A percentile compares a stretch with the other conserved stretches of the same genome.
These are phyloP conservation scores for Brassicogethes aeneus DNA, from an alignment of 2,888 invertebrate genomes.

Conservation along the genomic window DNA sequence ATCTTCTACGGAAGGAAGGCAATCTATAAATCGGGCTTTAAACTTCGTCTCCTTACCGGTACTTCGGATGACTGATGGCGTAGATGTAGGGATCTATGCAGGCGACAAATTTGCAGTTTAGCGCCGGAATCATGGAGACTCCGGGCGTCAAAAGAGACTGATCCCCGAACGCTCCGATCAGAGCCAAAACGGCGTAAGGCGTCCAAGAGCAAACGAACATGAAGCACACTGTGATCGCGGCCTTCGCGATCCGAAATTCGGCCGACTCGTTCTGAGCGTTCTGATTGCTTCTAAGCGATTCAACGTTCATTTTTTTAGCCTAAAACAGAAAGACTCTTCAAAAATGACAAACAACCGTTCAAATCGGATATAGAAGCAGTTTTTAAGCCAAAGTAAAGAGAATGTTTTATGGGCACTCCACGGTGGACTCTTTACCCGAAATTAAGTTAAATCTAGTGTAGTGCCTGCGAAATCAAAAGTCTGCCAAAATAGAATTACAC, in stretches of 20 bases:
- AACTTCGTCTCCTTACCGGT: constrained; percentile 47
- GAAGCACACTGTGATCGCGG: constrained; percentile 80
- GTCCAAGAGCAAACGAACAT: constrained; percentile 83
- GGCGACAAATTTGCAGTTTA: constrained; percentile 80
- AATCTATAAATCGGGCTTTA: no score
- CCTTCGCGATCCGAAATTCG: constrained; percentile 79
- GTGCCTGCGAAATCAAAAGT: neutral
- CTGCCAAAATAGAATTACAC: no score
- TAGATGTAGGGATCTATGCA: constrained; percentile 89
- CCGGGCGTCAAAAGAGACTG: constrained; percentile 62
- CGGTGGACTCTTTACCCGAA: no score
- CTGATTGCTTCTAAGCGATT: constrained; percentile 67
- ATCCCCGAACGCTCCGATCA: constrained; percentile 77
- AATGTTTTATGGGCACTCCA: no score
- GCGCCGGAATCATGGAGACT: constrained; percentile 79
- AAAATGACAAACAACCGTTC: neutral
- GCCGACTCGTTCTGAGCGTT: constrained; percentile 59
- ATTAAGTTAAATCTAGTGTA: no score
- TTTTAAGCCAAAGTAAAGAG: no score
- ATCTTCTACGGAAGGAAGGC: no score
- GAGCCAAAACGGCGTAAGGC: constrained; percentile 75
- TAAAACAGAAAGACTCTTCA: no score
- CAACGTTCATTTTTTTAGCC: constrained; percentile 88
- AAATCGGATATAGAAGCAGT: no score
- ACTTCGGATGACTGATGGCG: constrained; percentile 84